These are phyloP conservation scores for Cirrhinus mrigala DNA, from an alignment of 2,797 vertebrate genomes.

Conservation along the genomic window DNA sequence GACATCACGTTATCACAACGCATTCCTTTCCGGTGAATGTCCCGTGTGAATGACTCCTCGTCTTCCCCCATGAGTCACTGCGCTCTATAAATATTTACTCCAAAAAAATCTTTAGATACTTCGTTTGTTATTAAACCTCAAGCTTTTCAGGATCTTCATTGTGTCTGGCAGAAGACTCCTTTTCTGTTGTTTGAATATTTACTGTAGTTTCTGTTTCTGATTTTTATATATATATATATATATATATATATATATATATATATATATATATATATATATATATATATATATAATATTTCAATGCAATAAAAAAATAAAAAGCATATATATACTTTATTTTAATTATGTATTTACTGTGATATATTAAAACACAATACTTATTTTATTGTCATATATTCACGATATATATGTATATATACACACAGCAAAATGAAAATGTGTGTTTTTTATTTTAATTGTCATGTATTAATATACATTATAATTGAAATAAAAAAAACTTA, in stretches of 20 bases:
- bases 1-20: constrained; percentile 50
- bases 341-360: too few species aligned
- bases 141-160: constrained; percentile 25
- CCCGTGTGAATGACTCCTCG: constrained; percentile 1
- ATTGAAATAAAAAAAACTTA: too few species aligned
- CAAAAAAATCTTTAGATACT: constrained; percentile 48
- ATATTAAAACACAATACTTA: too few species aligned
- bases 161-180: neutral
- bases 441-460: too few species aligned
- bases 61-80: constrained; percentile 48
- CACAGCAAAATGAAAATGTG: too few species aligned
- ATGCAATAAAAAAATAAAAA: too few species aligned
- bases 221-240: neutral
- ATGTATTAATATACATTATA: too few species aligned
- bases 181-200: neutral
- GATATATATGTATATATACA: too few species aligned
- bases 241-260: neutral
- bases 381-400: too few species aligned
- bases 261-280: neutral
- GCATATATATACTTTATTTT: too few species aligned
- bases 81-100: constrained; percentile 63
- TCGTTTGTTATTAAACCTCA: constrained; percentile 30
- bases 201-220: neutral
- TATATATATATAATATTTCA: neutral
- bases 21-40: constrained; percentile 53